Base-by-base conservation (phyloP, 2,888 invertebrate genomes). In the Camponotus fellah region DNA sequence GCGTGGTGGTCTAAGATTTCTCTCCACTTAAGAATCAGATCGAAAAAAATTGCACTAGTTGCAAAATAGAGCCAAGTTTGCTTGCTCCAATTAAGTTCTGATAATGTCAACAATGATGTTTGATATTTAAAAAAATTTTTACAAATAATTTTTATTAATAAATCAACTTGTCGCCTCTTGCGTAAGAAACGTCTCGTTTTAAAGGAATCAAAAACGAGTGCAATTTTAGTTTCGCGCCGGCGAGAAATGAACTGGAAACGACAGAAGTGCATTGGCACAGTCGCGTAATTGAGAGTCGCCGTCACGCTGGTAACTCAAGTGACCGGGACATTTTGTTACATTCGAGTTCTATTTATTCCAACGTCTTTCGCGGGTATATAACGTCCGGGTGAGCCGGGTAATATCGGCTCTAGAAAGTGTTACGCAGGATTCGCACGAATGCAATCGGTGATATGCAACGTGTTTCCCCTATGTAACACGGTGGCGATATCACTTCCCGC, bases 361-460 rank as follows among this genome's bases (percentile, higher is more conserved):
- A 40, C 79, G 79, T 76, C 76, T 56, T 58, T 56, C 58, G 76
- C 53, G 66, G 34, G 34, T 37, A 34, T 34, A 69, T 43, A 46
- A 69, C 69, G 69, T 68, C 65, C 58, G 76, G 53, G 76, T 53
- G 34, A 65, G 37, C 58, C 32, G 34, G 17, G 79, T 62, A 71
- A 71, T 71, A 60, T 49, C 79, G 60, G 71, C 46, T 58, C 69
- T 80, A 80, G 79, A 80, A 80, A 80, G 79, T 80, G 71, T 80
- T 80, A 80, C 71, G 71, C 79, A 71, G 79, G 79, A 80, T 71
- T 80, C 79, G 79, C 79, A 79, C 79, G 69, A 79, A 43, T 58
- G 79, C 79, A 79, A 69, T 79, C 69, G 79, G 49, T 32, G 65
- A 77, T 66, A 79, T 60, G 79, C 69, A 49, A 69, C n/a, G 21